A percentile compares a stretch with the other conserved stretches of the same genome.
Evolutionary conservation across 1,140 invertebrate species (phyloP).

Genomic region (Brachionus plicatilis): DNA sequence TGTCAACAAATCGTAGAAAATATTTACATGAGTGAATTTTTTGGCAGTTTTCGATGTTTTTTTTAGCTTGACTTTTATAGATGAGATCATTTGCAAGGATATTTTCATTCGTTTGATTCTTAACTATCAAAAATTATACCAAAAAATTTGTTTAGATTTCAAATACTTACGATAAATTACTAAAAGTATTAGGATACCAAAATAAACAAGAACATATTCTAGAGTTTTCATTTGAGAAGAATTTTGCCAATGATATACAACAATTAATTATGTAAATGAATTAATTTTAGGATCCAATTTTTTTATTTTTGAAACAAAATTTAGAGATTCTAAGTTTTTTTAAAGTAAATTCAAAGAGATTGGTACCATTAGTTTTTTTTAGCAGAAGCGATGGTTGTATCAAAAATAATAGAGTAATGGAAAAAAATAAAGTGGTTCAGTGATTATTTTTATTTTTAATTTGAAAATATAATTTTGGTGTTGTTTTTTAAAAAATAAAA

Average conservation of each 20-base stretch:
- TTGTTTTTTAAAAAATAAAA: neutral
- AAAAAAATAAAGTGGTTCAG: neutral
- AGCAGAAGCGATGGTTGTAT: too few species aligned
- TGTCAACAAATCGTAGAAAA: neutral
- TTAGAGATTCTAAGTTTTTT: neutral
- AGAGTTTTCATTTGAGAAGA: neutral
- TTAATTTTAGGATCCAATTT: neutral
- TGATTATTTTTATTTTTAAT: neutral
- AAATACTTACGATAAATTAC: neutral
- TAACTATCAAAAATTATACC: neutral
- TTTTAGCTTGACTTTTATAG: neutral
- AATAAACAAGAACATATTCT: neutral
- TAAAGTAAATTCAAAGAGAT: neutral
- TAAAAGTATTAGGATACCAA: neutral
- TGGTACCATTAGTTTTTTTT: too few species aligned
- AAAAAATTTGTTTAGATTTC: neutral
- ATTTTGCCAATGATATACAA: neutral
- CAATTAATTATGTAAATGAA: neutral
- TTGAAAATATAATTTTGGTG: neutral
- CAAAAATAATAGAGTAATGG: too few species aligned
- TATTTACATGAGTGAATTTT: neutral
- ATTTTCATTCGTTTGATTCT: neutral
- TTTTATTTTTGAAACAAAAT: neutral
- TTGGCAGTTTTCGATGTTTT: neutral
- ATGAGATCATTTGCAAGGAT: neutral